Percentiles rank a stretch among this genome's conserved stretches.
phyloP scores from a whole-genome alignment of 2,888 invertebrate genomes.

The Criorhina ranunculi region DNA sequence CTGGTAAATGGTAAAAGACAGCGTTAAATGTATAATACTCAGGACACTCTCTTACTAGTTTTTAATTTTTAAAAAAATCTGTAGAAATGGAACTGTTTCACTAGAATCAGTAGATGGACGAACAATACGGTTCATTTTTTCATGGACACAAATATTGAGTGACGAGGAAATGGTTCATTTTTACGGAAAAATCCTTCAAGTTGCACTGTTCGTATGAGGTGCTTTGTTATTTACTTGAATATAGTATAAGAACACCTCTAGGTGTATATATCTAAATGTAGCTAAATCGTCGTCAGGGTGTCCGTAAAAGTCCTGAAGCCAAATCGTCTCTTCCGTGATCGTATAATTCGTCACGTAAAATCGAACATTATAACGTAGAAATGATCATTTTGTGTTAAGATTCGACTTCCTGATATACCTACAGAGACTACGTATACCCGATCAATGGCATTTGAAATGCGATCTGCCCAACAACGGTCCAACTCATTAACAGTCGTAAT shows the following conservation, averaged over 20 bases:
- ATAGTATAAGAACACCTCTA: slow-evolving; percentile 88
- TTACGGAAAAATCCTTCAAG: slow-evolving; percentile 80
- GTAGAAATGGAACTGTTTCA: too few species aligned
- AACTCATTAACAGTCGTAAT: slow-evolving; percentile 85
- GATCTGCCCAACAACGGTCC: slow-evolving; percentile 89
- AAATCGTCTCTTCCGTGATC: slow-evolving; percentile 86
- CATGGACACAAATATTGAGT: too few species aligned
- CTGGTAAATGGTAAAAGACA: too few species aligned
- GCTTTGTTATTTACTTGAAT: slow-evolving; percentile 86
- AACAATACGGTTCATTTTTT: too few species aligned
- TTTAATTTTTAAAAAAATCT: too few species aligned
- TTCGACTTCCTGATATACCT: slow-evolving; percentile 79
- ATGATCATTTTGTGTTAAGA: background rate
- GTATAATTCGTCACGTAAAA: slow-evolving; percentile 37
- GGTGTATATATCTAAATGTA: slow-evolving; percentile 85
- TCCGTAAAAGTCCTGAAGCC: slow-evolving; percentile 89
- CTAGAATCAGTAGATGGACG: too few species aligned
- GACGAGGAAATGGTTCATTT: too few species aligned
- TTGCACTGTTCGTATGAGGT: too few species aligned
- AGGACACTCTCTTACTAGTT: too few species aligned
- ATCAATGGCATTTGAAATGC: slow-evolving; percentile 89
- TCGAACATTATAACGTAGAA: background rate
- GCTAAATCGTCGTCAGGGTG: slow-evolving; percentile 87
- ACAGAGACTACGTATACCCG: slow-evolving; percentile 87
- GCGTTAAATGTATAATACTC: too few species aligned